These are phyloP conservation scores for Leptinotarsa undecemlineata DNA, from an alignment of 1,140 invertebrate genomes.

Conservation along the genomic window DNA sequence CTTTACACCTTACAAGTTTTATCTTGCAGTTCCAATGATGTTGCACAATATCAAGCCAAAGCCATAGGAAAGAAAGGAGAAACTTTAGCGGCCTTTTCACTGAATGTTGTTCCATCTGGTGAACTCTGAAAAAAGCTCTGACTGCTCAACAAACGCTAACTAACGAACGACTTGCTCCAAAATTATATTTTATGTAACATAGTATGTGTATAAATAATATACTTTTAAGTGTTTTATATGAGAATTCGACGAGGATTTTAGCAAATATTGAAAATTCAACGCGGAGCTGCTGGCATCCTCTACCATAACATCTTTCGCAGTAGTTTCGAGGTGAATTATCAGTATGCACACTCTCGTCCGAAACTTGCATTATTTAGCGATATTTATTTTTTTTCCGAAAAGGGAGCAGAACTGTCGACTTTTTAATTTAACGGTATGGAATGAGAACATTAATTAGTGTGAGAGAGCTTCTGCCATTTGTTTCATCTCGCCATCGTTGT, in stretches of 20 bases:
- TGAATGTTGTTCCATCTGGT: slow-evolving; percentile 69
- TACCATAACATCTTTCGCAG: slow-evolving; percentile 41
- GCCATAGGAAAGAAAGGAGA: slow-evolving; percentile 85
- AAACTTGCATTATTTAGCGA: slow-evolving; percentile 29
- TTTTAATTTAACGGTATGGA: slow-evolving; percentile 47
- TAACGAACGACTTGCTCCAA: slow-evolving; percentile 52
- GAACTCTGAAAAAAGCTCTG: slow-evolving; percentile 47
- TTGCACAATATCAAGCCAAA: slow-evolving; percentile 87
- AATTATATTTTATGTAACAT: slow-evolving; percentile 33
- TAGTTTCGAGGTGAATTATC: slow-evolving; percentile 9
- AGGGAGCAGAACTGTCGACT: slow-evolving; percentile 43
- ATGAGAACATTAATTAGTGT: slow-evolving; percentile 50
- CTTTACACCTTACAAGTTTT: slow-evolving; percentile 77
- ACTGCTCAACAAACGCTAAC: slow-evolving; percentile 37
- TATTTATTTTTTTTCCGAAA: slow-evolving; percentile 38
- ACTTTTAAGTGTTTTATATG: slow-evolving; percentile 50
- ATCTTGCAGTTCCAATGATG: slow-evolving; percentile 75
- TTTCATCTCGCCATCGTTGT: slow-evolving; percentile 45
- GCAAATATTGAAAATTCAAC: slow-evolving; percentile 12
- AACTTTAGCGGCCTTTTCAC: slow-evolving; percentile 79
- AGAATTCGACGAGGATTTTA: slow-evolving; percentile 25
- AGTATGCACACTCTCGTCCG: not conserved
- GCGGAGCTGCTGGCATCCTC: slow-evolving; percentile 47
- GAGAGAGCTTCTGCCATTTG: slow-evolving; percentile 51
- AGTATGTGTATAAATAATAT: slow-evolving; percentile 48